A percentile compares a stretch with the other conserved stretches of the same genome.
phyloP scores from a whole-genome alignment of 2,113 vertebrate genomes.

The Ophiodon elongatus region DNA sequence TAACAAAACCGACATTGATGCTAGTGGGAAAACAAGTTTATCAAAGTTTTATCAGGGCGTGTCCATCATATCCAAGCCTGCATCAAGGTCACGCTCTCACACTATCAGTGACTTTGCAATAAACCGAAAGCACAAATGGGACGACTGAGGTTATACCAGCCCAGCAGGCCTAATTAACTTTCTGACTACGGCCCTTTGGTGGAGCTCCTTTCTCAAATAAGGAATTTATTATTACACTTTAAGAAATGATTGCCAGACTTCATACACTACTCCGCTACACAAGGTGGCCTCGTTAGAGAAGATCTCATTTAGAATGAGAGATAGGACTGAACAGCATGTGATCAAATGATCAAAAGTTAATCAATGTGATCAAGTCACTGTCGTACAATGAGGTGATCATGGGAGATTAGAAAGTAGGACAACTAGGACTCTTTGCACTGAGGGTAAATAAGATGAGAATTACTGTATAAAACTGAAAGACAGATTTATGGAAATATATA shows the following conservation, averaged over 20 bases:
- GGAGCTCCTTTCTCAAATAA: not conserved
- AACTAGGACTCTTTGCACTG: not conserved
- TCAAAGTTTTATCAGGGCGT: conserved; percentile 66
- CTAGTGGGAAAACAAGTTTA: conserved; percentile 64
- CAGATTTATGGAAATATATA: not conserved
- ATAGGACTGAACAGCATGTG: not conserved
- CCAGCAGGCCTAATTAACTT: not conserved
- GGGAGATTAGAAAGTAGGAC: not conserved
- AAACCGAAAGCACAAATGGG: conserved; percentile 3
- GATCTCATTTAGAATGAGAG: not conserved
- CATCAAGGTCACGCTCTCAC: conserved; percentile 63
- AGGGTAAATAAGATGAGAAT: not conserved
- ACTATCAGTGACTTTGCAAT: conserved; percentile 48
- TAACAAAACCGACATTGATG: conserved; percentile 60
- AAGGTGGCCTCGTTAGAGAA: not conserved
- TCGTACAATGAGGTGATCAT: not conserved
- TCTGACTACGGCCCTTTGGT: not conserved
- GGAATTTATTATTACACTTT: not conserved
- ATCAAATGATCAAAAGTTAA: too few species aligned
- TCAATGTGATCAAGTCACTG: not conserved
- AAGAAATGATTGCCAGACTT: not conserved
- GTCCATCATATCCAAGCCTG: conserved; percentile 51
- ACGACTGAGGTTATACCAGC: not conserved
- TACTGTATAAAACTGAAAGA: not conserved
- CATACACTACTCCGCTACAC: not conserved